Base-by-base conservation (phyloP, 2,888 invertebrate genomes). In the Lissonota sp. region DNA sequence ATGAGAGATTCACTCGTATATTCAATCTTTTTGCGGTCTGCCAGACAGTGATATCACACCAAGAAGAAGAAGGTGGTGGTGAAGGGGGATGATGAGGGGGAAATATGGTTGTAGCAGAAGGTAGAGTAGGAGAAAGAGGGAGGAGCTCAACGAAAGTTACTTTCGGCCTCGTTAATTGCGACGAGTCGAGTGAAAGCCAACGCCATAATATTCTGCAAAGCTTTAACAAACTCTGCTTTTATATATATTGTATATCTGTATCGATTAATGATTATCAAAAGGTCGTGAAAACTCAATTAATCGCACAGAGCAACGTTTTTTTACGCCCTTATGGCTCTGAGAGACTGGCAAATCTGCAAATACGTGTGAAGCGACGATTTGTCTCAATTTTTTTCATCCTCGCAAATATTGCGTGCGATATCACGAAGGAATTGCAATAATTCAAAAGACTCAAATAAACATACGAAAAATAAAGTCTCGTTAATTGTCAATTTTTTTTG, bases 91-190 rank as follows among this genome's bases (percentile, higher is more conserved):
- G 8, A 66, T 26, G 40, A n/a, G 14, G n/a, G 8, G 62, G 42
- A 14, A 26, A 26, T 26, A 26, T 26, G 26, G 26, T 26, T 26
- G 51, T 4, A n/a, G 49, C 0, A 10, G 46, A 4, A 12, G 64
- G 12, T 6, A 51, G 58, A n/a, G 12, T 8, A 8, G 55, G 57
- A 14, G 26, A 26, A 53, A 57, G 14, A 51, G 58, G 58, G 66
- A 60, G 66, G 12, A 66, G 42, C 60, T 75, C 66, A 67, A 80
- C 66, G 60, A 80, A 75, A 71, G 70, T 80, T 49, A 80, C 80
- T 76, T 72, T 76, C 71, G 80, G 75, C 75, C 75, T 80, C 75
- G 80, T 75, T 80, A 79, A 79, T 74, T 79, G 74, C 74, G 70
- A 70, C 74, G 74, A 74, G 70, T 70, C 66, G 66, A 76, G 80